Evolutionary conservation across 2,888 invertebrate genomes (phyloP), one percentile per base, ranked within the genome.

Genomic region (Trachelus iudaicus): DNA sequence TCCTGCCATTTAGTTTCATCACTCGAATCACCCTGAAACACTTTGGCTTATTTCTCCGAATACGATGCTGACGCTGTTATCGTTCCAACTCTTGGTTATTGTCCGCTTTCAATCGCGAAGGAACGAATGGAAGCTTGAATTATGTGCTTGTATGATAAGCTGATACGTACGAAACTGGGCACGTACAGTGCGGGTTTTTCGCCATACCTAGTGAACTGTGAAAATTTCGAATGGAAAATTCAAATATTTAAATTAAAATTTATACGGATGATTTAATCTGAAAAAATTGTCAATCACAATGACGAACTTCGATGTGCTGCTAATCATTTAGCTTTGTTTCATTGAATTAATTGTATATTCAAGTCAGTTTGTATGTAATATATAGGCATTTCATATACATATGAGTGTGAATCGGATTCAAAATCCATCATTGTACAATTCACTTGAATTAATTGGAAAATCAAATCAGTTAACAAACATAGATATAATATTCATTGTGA

Each of bases 121-220:
- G 40, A 73, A 73, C 56, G 73, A 76, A 30, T 4, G 73, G 11
- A 76, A 73, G 73, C 73, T 76, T 56, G 34, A 73, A 76, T 34
- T 73, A 31, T 33, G 56, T 34, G 31, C 33, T 75, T 30, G 33
- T 76, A 37, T n/a, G 76, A 73, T 35, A 73, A 30, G 76, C 73
- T 68, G 76, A 56, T 73, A 13, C 56, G 11, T 34, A 23, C 34
- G n/a, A 69, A 75, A 13, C 69, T 9, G 75, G 23, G 23, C 34
- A 34, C 35, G 74, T 33, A 40, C 23, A 23, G 40, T 56, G 1
- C 23, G 23, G 33, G 23, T 23, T 56, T 23, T 56, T 23, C 23
- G 23, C 2, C 56, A 56, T 56, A 56, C 2, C 23, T 9, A 23
- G 23, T 56, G 23, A 56, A 56, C 23, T 56, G 56, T 23, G 56